Base-by-base conservation (phyloP, 2,888 invertebrate species). In the Spatulosminthurus flaviceps region DNA sequence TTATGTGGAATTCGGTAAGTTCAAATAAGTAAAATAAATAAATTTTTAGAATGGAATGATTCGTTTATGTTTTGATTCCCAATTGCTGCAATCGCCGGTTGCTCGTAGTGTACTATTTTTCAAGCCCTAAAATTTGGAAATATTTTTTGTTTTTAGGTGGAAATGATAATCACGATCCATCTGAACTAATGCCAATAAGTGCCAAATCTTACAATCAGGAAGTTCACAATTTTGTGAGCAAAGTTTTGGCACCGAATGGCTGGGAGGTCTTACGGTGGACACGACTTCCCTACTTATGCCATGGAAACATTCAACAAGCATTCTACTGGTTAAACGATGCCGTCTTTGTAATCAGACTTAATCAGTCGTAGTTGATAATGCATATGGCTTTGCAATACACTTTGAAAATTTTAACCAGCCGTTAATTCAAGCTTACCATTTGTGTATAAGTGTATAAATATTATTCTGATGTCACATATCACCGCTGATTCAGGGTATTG, bases 281-380 rank as follows among this genome's bases (percentile, higher is more conserved):
- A 16, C 92, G 95, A 86, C 92, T 97, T 64, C 98, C 98, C 0
- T 98, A 98, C 88, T 90, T 99, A 60, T 98, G 98, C 88, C 98
- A 99, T 88, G 98, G 98, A 0, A 98, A 98, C 88, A 90, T 97
- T 83, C 91, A 93, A 70, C 95, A 95, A 88, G 93, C 95, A 0
- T 95, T 93, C 89, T 97, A 97, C 88, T 95, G 95, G 92, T 90
- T 97, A 72, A 93, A 94, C 86, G 97, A 97, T 89, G 93, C 93
- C 28, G 90, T 97, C n/a, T 95, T 96, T 87, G 91, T 96, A 64
- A 90, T 94, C 86, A 92, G 90, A 85, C 89, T 89, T 21, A 77
- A 61, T 24, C 29, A 42, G 83, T 19, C 16, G 16, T 51, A 51
- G n/a, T 34, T 34, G 5, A 19, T 51, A 51, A 2, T 51, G 9